Conservation (phyloP, 2,888 invertebrate species). For the Agonopterix subpropinquella region DNA sequence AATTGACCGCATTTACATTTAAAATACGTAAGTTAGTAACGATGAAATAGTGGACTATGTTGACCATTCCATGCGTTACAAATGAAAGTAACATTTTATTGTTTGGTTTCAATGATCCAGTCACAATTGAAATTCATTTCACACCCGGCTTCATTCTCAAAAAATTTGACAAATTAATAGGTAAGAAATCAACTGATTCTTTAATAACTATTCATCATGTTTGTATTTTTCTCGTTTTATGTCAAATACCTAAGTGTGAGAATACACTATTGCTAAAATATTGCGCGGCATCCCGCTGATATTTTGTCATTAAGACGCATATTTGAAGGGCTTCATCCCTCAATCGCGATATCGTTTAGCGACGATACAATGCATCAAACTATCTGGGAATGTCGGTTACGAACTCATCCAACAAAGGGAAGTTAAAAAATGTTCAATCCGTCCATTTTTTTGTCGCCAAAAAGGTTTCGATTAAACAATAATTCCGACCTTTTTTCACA, state of each 20-base stretch:
- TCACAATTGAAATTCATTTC: slow-evolving; percentile 4
- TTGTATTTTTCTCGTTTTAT: slow-evolving; percentile 29
- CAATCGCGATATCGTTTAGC: slow-evolving; percentile 56
- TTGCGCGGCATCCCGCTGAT: slow-evolving; percentile 62
- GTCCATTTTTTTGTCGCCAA: slow-evolving; percentile 48
- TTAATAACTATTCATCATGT: slow-evolving; percentile 31
- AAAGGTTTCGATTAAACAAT: slow-evolving; percentile 65
- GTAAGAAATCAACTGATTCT: slow-evolving; percentile 15
- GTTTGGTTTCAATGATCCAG: neutral
- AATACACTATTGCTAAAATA: slow-evolving; percentile 66
- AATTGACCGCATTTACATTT: slow-evolving; percentile 14
- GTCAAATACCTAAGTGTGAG: slow-evolving; percentile 39
- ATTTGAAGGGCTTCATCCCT: slow-evolving; percentile 46
- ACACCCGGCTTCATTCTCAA: slow-evolving; percentile 3
- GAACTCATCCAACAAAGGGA: slow-evolving; percentile 58
- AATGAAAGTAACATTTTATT: too few species aligned
- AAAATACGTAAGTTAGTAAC: slow-evolving; percentile 9
- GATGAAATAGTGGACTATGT: slow-evolving; percentile 9
- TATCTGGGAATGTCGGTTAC: slow-evolving; percentile 74
- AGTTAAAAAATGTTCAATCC: slow-evolving; percentile 61
- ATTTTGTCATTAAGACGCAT: slow-evolving; percentile 62
- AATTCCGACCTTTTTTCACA: slow-evolving; percentile 49
- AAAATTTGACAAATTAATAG: slow-evolving; percentile 13
- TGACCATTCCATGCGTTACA: slow-evolving; percentile 4
- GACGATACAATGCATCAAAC: slow-evolving; percentile 51